Evolutionary conservation across 1,140 invertebrate species (phyloP).

Genomic region (honey bee (Apis mellifera)): DNA sequence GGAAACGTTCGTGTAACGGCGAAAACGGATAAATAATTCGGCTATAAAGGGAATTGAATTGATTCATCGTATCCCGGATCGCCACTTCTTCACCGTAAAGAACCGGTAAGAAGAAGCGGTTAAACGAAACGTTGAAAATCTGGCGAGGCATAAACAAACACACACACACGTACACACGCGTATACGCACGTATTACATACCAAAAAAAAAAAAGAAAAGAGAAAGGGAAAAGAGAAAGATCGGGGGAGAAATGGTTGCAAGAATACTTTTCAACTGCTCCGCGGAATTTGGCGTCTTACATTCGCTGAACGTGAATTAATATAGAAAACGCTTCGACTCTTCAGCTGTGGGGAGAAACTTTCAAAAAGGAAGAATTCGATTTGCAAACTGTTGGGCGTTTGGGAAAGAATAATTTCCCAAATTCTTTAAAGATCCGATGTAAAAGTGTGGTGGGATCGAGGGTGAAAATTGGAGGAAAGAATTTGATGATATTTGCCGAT

Average conservation of each 20-base stretch:
- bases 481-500: neutral
- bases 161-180: too few relatives aligned
- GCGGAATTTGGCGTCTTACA: neutral
- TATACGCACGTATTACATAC: too few relatives aligned
- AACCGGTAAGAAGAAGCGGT: neutral
- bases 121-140: neutral
- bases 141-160: too few relatives aligned
- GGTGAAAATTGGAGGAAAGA: neutral
- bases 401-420: neutral
- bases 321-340: neutral
- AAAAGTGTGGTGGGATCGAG: neutral
- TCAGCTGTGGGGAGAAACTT: neutral
- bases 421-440: neutral
- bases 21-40: too few relatives aligned
- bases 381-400: neutral
- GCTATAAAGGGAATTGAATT: neutral
- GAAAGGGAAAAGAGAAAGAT: too few relatives aligned
- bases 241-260: neutral
- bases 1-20: too few relatives aligned
- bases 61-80: neutral
- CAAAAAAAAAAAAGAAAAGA: neutral
- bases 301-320: slow-evolving; percentile 20
- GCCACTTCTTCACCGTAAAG: neutral
- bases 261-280: neutral
- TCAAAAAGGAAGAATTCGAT: neutral